Evolutionary conservation across 2,888 invertebrate genomes (phyloP).

Genomic region (Pristionchus entomophagus): DNA sequence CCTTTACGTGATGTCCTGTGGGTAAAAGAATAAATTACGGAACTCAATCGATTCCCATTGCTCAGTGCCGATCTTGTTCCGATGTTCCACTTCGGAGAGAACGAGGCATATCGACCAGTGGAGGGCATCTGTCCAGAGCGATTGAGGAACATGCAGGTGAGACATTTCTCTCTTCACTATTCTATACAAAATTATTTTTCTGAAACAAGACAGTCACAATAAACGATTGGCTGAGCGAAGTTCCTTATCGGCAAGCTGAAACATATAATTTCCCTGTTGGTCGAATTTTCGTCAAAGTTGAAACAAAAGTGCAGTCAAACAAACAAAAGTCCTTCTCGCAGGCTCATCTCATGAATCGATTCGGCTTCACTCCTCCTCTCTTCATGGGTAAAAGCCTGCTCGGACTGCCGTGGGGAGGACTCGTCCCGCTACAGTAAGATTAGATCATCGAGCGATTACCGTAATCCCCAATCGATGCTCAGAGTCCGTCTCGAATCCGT

Average conservation of each 20-base stretch:
- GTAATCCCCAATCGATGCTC: neutral
- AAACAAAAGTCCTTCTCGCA: neutral
- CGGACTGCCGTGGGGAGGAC: slow-evolving; percentile 14
- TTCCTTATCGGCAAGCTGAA: neutral
- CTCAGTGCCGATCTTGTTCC: slow-evolving; percentile 34
- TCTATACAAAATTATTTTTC: too few species aligned
- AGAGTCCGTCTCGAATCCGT: neutral
- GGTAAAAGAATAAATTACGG: neutral
- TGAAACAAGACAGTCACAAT: too few species aligned
- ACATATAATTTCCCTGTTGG: too few species aligned
- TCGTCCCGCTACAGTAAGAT: neutral
- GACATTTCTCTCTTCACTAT: too few species aligned
- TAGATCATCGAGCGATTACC: neutral
- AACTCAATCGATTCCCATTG: too few species aligned
- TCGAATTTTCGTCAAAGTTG: too few species aligned
- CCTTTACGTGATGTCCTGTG: too few species aligned
- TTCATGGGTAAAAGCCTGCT: slow-evolving; percentile 3
- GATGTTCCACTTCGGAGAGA: slow-evolving; percentile 37
- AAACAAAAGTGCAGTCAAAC: too few species aligned
- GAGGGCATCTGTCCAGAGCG: neutral
- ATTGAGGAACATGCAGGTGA: slow-evolving; percentile 43
- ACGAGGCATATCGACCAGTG: neutral
- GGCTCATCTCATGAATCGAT: neutral
- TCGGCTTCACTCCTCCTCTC: neutral
- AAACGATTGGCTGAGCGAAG: neutral